Base-by-base conservation (phyloP, 2,888 invertebrate genomes). In the Sclerodermus sp. region DNA sequence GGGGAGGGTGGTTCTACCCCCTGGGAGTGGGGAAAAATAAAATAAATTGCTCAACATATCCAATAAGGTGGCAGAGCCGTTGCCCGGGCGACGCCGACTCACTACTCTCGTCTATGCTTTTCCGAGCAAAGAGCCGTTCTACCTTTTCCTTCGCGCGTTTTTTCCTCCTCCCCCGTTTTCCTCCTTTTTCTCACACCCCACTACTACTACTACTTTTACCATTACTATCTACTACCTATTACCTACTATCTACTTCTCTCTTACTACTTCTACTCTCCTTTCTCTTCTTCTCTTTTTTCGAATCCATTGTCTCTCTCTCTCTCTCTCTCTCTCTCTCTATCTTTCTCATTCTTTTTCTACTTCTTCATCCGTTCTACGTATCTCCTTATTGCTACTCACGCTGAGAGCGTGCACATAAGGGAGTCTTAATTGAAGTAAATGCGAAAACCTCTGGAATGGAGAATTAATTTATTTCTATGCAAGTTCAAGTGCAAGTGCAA, bases 1-100 rank as follows among this genome's bases (percentile, higher is more conserved):
- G 44, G 49, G 55, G 53, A 49, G 38, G 39, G 39, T 39, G 39
- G 42, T 34, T 31, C 42, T 43, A 31, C 37, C 40, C 50, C 44
- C 51, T n/a, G 58, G 55, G 53, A 58, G 58, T 48, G 54, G 57
- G 62, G 68, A 71, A 71, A 71, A 70, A 76, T 76, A 76, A 76
- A 76, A 76, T 76, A 76, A 76, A 76, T 76, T 76, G 76, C 75
- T 73, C 74, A 75, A 76, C 76, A 76, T 76, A 76, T 76, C 76
- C 76, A 76, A 76, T 76, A 76, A 76, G 76, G 74, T 76, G 74
- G 74, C 74, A 70, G 76, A 75, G 71, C 73, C 74, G 76, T 76
- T 75, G 76, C 76, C 75, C 67, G 64, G 73, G 73, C 71, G 71
- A 73, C 73, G 72, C 67, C 63, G 61, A 67, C 61, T 66, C 62